Base-by-base conservation (phyloP, 2,888 invertebrate genomes). In the Torymus aiolomorphi region DNA sequence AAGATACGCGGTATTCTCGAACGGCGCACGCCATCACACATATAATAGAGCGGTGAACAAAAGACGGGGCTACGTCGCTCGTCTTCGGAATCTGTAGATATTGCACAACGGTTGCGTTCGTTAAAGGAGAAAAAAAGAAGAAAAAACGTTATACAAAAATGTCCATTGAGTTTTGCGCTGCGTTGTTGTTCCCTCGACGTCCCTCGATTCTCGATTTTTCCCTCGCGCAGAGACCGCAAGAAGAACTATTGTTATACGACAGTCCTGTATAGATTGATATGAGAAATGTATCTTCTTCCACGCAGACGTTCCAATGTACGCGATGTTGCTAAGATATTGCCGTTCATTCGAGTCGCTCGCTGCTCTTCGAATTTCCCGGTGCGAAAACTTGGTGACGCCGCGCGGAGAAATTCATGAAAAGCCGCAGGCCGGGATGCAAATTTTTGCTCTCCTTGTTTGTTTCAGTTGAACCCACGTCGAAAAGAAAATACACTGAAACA, bases 111-210 rank as follows among this genome's bases (percentile, higher is more conserved):
- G 42, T 76, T 76, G 69, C 76, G 76, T 76, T 76, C 76, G 57
- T 76, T 76, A 67, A 61, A 31, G 18, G 24, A 61, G 16, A 65
- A 65, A 51, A 65, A 51, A 51, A 65, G 11, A 51, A 70, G 20
- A 71, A 42, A 71, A 42, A 61, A 61, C 49, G 16, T 42, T 14
- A 63, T 51, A 54, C 42, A 63, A 66, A 76, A 69, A 61, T 76
- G 69, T 76, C 69, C 69, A 76, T 76, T 76, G 54, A 69, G 76
- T 76, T 76, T 73, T 63, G 69, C 61, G 76, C 69, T 76, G 69
- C 76, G 76, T 61, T 69, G 74, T 74, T 74, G 76, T 76, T 76
- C 69, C 69, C 76, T 54, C 69, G 76, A 69, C 76, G 51, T 67
- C 57, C 52, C 42, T 42, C 67, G 24, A 75, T 67, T 67, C 57